Percentiles rank a stretch among this genome's conserved stretches.
Conservation (phyloP, 2,113 vertebrate species). For the Alexandromys fortis region DNA sequence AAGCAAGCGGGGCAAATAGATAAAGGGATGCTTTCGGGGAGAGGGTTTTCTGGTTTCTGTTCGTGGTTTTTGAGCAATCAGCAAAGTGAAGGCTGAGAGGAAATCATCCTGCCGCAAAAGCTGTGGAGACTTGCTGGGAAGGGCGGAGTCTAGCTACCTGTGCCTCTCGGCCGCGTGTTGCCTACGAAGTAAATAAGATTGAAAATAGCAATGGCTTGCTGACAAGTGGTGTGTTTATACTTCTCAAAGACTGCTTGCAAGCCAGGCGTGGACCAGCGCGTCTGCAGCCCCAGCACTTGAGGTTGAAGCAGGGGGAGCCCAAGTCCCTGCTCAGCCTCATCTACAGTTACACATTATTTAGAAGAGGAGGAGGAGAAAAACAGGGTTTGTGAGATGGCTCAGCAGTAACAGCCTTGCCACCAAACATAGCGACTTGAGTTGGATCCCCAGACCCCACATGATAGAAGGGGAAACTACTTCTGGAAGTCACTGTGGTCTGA, state of each 20-base stretch:
- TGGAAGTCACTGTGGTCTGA: not conserved
- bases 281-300: not conserved
- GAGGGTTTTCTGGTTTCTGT: not conserved
- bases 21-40: not conserved
- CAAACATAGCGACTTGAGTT: not conserved
- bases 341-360: not conserved
- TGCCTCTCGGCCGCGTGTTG: not conserved
- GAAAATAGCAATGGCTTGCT: not conserved
- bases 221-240: not conserved
- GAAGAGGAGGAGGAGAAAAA: not conserved
- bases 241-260: not conserved
- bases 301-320: not conserved
- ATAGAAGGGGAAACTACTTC: no score
- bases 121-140: not conserved
- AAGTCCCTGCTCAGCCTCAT: not conserved
- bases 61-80: not conserved
- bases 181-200: not conserved
- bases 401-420: no score
- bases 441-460: not conserved
- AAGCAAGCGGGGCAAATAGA: not conserved
- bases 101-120: slow-evolving; percentile 11
- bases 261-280: not conserved
- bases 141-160: not conserved
- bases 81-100: slow-evolving; percentile 11
- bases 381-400: no score